These are phyloP conservation scores for Eolophus roseicapilla DNA, from an alignment of 2,113 vertebrate species.

Conservation along the genomic window DNA sequence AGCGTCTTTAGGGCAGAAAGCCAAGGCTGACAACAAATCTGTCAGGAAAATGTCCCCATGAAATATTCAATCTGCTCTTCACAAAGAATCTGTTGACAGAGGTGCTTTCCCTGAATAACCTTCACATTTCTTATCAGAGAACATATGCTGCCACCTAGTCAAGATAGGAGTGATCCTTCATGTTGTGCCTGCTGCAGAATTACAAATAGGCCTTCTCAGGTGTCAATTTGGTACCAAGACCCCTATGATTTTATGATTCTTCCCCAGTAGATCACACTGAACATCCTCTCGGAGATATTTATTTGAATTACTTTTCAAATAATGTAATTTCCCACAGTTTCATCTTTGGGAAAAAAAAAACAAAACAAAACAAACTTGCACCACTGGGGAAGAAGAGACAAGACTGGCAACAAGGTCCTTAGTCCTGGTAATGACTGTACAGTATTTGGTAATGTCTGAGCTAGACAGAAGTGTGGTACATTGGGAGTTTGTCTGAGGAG, in stretches of 20 bases:
- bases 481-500: neutral
- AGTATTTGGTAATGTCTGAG: neutral
- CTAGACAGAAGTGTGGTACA: neutral
- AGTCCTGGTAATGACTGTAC: neutral
- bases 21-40: constrained; percentile 45
- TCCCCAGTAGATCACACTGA: neutral
- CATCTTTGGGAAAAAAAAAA: neutral
- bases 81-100: constrained; percentile 61
- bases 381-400: neutral
- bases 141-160: constrained; percentile 24
- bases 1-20: constrained; percentile 36
- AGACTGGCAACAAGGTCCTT: neutral
- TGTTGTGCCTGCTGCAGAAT: constrained; percentile 1
- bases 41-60: constrained; percentile 51
- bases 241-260: neutral
- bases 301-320: neutral
- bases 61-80: constrained; percentile 67
- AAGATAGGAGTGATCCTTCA: constrained; percentile 17
- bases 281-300: neutral
- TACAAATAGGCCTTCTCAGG: constrained; percentile 14
- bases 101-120: constrained; percentile 33
- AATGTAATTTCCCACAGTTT: neutral
- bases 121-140: constrained; percentile 52
- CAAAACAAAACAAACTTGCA: neutral
- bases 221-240: neutral